Percentiles rank a stretch among this genome's conserved stretches.
Conservation (phyloP, 2,113 vertebrate genomes). For the Hippopotamus amphibius region DNA sequence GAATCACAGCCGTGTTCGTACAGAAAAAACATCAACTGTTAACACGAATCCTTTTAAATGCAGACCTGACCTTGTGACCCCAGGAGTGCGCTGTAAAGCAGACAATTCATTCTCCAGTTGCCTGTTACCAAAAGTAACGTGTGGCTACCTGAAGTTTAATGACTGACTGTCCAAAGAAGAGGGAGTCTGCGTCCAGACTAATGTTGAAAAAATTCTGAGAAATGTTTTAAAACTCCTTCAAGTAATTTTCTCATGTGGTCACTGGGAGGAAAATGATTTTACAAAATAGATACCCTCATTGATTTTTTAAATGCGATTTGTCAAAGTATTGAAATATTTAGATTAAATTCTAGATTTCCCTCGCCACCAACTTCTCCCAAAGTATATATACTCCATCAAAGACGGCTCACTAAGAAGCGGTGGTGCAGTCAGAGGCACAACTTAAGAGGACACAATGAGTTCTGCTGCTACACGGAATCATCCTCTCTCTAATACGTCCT, state of each 20-base stretch:
- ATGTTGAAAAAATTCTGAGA: background rate
- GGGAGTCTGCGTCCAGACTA: background rate
- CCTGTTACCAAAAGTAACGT: background rate
- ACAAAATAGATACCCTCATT: background rate
- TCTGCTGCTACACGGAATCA: background rate
- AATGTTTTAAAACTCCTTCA: slow-evolving; percentile 15
- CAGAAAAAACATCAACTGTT: rapidly evolving
- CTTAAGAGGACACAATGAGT: background rate
- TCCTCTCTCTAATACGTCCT: slow-evolving; percentile 31
- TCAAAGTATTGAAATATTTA: slow-evolving; percentile 43
- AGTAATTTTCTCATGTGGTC: background rate
- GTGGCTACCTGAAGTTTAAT: background rate
- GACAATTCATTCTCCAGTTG: background rate
- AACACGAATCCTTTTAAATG: background rate
- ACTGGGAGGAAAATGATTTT: slow-evolving; percentile 5
- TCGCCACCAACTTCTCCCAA: background rate
- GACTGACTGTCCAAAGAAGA: background rate
- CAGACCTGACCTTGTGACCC: background rate
- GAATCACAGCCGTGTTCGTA: background rate
- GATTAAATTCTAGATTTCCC: slow-evolving; percentile 41
- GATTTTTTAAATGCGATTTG: slow-evolving; percentile 32
- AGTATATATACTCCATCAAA: background rate
- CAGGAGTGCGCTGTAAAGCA: background rate
- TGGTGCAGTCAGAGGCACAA: background rate
- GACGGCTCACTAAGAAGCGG: background rate